Conservation (phyloP, 2,113 vertebrate genomes). For the Sebastes fasciatus region DNA sequence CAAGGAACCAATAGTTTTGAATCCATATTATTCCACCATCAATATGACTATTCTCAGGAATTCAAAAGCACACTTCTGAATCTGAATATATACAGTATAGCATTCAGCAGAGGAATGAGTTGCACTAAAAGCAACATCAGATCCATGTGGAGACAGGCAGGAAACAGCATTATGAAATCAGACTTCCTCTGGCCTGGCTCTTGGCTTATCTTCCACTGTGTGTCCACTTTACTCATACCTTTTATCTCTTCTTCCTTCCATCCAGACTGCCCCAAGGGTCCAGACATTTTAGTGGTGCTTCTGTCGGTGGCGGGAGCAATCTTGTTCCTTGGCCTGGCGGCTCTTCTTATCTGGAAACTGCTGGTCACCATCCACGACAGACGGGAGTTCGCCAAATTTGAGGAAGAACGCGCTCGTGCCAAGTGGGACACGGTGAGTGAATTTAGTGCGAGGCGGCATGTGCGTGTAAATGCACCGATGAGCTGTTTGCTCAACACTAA, state of each 20-base stretch:
- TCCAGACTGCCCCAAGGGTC: constrained; percentile 93
- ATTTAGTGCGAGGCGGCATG: background rate
- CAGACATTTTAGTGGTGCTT: constrained; percentile 92
- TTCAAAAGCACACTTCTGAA: background rate
- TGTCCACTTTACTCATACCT: background rate
- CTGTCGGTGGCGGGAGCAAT: constrained; percentile 94
- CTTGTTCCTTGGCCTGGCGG: constrained; percentile 90
- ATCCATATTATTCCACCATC: too few relatives aligned
- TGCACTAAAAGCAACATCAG: background rate
- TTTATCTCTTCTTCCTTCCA: constrained; percentile 35
- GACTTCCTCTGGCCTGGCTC: constrained; percentile 25
- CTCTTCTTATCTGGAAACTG: constrained; percentile 97
- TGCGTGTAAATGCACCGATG: background rate
- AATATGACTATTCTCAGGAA: background rate
- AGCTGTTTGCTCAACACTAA: background rate
- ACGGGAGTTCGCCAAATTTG: constrained; percentile 95
- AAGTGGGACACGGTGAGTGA: constrained; percentile 96
- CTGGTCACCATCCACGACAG: constrained; percentile 97
- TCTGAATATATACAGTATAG: background rate
- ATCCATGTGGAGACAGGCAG: constrained; percentile 1
- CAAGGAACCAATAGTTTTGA: background rate
- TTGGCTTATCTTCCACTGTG: constrained; percentile 6
- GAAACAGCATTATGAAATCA: constrained; percentile 25
- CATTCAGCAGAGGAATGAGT: background rate
- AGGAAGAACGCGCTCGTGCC: constrained; percentile 93